Evolutionary conservation across 2,113 vertebrate genomes (phyloP).

Genomic region (Phasianus colchicus): DNA sequence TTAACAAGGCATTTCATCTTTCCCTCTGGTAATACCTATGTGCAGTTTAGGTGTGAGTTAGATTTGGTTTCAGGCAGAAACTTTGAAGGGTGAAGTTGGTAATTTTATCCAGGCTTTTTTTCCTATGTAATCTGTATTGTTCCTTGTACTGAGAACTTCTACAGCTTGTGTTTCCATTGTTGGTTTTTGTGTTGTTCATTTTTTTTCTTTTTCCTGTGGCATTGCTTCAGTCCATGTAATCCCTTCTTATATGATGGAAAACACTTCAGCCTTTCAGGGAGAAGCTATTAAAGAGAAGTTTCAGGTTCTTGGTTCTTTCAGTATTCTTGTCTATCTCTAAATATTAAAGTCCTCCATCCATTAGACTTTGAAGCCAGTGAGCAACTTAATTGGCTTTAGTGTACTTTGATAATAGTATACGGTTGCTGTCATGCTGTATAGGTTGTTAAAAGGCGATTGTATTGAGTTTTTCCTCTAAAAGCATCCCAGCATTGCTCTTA

Average conservation of each 20-base stretch:
- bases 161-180: background rate
- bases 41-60: background rate
- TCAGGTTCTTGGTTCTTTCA: background rate
- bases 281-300: background rate
- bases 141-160: background rate
- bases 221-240: background rate
- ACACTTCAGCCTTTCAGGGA: background rate
- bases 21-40: background rate
- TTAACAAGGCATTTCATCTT: background rate
- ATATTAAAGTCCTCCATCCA: background rate
- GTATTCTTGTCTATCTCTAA: slow-evolving; percentile 15
- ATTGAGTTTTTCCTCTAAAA: background rate
- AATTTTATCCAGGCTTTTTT: slow-evolving; percentile 49
- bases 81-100: slow-evolving; percentile 20
- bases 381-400: slow-evolving; percentile 11
- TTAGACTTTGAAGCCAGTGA: slow-evolving; percentile 4
- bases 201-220: background rate
- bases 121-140: background rate
- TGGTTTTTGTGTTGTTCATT: background rate
- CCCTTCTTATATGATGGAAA: background rate
- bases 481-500: background rate
- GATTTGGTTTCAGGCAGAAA: slow-evolving; percentile 37
- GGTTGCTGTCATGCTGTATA: background rate
- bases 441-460: background rate
- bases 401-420: background rate